phyloP scores from a whole-genome alignment of 2,797 vertebrate genomes.

The Ataeniobius toweri region DNA sequence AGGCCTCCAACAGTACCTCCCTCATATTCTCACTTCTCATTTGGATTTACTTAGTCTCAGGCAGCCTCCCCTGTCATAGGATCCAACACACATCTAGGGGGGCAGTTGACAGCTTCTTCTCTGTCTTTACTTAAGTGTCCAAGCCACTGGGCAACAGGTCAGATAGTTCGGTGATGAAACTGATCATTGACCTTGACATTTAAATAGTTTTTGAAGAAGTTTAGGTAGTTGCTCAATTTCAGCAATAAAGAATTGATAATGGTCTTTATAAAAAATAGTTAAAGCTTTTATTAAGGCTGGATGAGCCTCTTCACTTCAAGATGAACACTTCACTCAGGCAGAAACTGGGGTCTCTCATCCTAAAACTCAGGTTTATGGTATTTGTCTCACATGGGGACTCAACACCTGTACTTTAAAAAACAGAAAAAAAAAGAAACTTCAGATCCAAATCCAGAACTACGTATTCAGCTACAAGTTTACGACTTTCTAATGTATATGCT shows the following conservation, averaged over 20 bases:
- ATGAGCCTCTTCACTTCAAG: slow-evolving; percentile 47
- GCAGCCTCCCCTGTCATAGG: neutral
- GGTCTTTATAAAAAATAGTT: neutral
- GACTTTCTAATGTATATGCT: slow-evolving; percentile 5
- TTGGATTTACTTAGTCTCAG: neutral
- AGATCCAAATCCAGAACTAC: neutral
- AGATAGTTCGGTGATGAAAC: neutral
- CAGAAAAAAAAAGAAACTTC: neutral
- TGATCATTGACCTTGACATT: neutral
- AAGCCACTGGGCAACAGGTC: neutral
- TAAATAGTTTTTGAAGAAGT: neutral
- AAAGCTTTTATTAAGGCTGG: neutral
- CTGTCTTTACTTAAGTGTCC: neutral
- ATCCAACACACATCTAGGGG: neutral
- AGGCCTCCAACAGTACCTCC: neutral
- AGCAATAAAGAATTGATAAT: neutral
- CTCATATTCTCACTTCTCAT: neutral
- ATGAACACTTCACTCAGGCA: slow-evolving; percentile 42
- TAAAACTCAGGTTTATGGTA: slow-evolving; percentile 47
- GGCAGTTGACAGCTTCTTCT: neutral
- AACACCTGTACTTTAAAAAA: slow-evolving; percentile 12
- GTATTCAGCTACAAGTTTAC: neutral
- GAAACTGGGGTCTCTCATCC: slow-evolving; percentile 37
- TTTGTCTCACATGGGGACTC: slow-evolving; percentile 47
- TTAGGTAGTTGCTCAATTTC: neutral